Percentiles rank a stretch among this genome's conserved stretches.
phyloP scores from a whole-genome alignment of 1,140 invertebrate genomes.

The Eumeta japonica region DNA sequence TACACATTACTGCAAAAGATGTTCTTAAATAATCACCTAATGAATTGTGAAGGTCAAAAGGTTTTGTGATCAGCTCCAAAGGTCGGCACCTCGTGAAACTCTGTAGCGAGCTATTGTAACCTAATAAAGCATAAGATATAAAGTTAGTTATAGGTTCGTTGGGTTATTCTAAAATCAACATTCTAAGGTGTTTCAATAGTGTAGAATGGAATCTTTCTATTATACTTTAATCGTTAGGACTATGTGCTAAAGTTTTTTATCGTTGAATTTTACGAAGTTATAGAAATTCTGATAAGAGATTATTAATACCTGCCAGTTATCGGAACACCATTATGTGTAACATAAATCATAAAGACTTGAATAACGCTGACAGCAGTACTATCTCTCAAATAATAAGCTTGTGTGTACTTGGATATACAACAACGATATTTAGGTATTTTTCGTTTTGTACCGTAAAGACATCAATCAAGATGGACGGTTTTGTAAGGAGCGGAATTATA shows the following conservation, averaged over 20 bases:
- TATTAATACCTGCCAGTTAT: not conserved
- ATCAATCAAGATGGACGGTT: not conserved
- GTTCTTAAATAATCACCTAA: not conserved
- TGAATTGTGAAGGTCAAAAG: constrained; percentile 5
- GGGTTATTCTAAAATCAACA: constrained; percentile 3
- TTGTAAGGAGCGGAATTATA: constrained; percentile 1
- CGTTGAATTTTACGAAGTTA: constrained; percentile 3
- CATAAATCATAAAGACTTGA: constrained; percentile 1
- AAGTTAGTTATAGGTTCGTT: constrained; percentile 2
- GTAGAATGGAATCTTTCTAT: constrained; percentile 6
- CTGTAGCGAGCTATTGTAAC: constrained; percentile 6
- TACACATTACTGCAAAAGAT: constrained; percentile 4
- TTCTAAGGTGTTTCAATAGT: constrained; percentile 4
- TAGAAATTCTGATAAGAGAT: constrained; percentile 9
- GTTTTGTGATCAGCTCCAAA: constrained; percentile 2
- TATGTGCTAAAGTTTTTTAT: not conserved
- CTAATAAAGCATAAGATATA: constrained; percentile 4
- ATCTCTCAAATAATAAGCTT: too few relatives aligned
- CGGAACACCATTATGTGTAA: constrained; percentile 5
- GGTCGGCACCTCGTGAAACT: constrained; percentile 7
- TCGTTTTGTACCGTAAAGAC: constrained; percentile 1
- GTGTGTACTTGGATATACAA: constrained; percentile 6
- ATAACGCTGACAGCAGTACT: too few relatives aligned
- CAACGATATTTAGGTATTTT: constrained; percentile 6
- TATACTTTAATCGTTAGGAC: constrained; percentile 5